Base-by-base conservation (phyloP, 2,113 vertebrate species). In the Oreochromis aureus region DNA sequence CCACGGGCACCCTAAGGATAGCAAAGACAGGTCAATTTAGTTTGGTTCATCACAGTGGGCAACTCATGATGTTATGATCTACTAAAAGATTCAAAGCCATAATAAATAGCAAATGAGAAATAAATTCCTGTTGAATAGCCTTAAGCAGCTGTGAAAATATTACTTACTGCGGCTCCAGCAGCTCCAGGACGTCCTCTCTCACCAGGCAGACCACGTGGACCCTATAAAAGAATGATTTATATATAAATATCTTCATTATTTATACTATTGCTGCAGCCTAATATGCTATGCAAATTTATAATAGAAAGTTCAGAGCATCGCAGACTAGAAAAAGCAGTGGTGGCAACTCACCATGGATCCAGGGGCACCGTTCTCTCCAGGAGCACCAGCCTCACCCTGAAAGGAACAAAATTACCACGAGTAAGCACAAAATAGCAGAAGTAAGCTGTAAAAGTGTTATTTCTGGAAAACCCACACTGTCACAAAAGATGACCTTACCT, bases 111-210 rank as follows among this genome's bases (percentile, higher is more conserved):
- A 76, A 66, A 51, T 9, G 51, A 30, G 5, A 69, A 63, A 55
- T 34, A 81, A 30, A n/a, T 5, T 10, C 24, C 44, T 27, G 16
- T 8, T 80, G 11, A 10, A 27, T 71, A 51, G 27, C 46, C 12
- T 73, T 6, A 51, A 58, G 46, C 19, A 80, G 34, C 54, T 30
- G n/a, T 46, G 2, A 61, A 51, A 19, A 8, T 24, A 8, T 79
- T 81, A 98, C 99, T 99, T 94, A 99, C 99, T 95, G 98, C 98
- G 5, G 98, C 69, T 80, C 99, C 98, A 18, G 98, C 85, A 2
- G 98, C 89, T 89, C 99, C 99, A 7, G 98, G 96, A 19, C 98
- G 98, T 89, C 98, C 99, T 96, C 99, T 97, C 96, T 99, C 99
- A 5, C 99, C 99, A 4, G 98, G 97, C 86, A 98, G 96, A 94